Conservation (phyloP, 2,113 vertebrate genomes). For the Eleginops maclovinus region DNA sequence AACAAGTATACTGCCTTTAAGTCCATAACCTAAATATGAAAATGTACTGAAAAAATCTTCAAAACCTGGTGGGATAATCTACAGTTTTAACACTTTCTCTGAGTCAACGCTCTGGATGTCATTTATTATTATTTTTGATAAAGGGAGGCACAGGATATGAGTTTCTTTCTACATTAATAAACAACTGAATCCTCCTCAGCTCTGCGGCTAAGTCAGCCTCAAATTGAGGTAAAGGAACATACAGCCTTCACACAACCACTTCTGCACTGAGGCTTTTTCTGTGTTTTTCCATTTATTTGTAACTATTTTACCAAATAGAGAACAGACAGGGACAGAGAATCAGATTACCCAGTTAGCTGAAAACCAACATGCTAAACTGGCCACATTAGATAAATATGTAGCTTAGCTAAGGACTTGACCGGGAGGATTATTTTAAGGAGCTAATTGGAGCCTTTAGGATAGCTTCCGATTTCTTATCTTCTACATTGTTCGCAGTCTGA, state of each 20-base stretch:
- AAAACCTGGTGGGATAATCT: neutral
- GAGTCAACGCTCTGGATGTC: neutral
- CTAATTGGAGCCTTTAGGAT: constrained; percentile 58
- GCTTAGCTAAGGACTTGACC: constrained; percentile 25
- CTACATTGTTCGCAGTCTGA: constrained; percentile 35
- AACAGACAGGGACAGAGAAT: neutral
- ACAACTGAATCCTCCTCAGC: neutral
- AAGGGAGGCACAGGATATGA: neutral
- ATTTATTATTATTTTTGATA: neutral
- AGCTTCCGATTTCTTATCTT: constrained; percentile 46
- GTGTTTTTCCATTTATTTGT: neutral
- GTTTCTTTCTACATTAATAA: neutral
- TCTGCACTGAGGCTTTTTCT: neutral
- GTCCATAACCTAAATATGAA: neutral
- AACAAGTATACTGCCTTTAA: neutral
- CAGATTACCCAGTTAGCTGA: constrained; percentile 34
- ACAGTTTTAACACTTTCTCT: neutral
- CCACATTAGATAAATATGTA: constrained; percentile 42
- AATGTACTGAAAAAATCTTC: neutral
- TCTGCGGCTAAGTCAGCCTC: neutral
- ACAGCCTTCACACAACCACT: neutral
- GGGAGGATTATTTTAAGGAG: constrained; percentile 56
- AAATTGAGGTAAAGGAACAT: neutral
- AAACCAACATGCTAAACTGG: constrained; percentile 40
- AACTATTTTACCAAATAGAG: neutral